Evolutionary conservation across 2,888 invertebrate species (phyloP).

Genomic region (Chorisops tibialis): DNA sequence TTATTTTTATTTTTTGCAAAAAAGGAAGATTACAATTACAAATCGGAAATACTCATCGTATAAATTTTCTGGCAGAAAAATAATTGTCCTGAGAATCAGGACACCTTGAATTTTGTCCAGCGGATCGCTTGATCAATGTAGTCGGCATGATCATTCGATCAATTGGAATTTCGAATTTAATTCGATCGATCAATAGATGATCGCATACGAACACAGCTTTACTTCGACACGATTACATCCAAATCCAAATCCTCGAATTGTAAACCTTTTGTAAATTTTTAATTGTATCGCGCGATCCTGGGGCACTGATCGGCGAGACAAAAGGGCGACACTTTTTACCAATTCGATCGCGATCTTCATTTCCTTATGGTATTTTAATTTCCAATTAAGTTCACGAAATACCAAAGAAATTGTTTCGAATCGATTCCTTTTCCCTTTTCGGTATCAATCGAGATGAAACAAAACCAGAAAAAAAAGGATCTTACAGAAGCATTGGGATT

Average conservation of each 20-base stretch:
- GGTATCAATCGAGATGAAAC: neutral
- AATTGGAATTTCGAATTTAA: conserved; percentile 18
- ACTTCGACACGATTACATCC: neutral
- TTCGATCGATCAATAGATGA: conserved; percentile 6
- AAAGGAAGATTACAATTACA: neutral
- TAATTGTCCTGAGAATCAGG: neutral
- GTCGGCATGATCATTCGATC: neutral
- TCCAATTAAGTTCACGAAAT: conserved; percentile 31
- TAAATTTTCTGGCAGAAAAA: neutral
- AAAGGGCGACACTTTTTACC: conserved; percentile 20
- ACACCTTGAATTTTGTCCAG: neutral
- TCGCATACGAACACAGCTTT: neutral
- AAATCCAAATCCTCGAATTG: neutral
- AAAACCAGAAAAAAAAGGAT: no score
- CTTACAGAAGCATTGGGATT: no score
- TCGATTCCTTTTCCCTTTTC: conserved; percentile 1
- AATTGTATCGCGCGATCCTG: neutral
- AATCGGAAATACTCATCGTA: conserved; percentile 8
- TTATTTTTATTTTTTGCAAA: neutral
- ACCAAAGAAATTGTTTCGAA: conserved; percentile 28
- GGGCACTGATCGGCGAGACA: conserved; percentile 11
- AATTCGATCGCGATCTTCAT: conserved; percentile 28
- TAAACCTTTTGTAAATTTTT: neutral
- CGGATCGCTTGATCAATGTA: neutral
- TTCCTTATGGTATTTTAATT: conserved; percentile 31